Evolutionary conservation across 2,797 vertebrate species (phyloP).

Genomic region (Mallotus villosus): DNA sequence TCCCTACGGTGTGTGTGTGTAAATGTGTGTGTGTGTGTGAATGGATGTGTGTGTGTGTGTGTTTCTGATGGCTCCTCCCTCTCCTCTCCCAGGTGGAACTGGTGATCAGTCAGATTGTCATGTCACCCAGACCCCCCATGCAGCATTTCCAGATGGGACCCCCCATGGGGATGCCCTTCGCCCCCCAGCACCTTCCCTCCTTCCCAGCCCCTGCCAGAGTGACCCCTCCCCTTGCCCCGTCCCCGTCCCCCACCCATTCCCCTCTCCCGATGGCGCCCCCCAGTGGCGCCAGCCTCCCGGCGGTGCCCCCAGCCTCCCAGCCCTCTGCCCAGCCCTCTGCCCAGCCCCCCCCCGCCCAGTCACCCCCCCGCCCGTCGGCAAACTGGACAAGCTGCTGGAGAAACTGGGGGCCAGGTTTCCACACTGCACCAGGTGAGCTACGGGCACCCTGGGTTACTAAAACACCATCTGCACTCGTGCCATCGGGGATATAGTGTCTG

Average conservation of each 20-base stretch:
- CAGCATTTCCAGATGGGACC: slow-evolving; percentile 12
- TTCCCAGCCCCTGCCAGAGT: slow-evolving; percentile 16
- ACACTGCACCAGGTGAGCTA: slow-evolving; percentile 81
- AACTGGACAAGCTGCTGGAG: slow-evolving; percentile 88
- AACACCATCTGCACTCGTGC: too few relatives aligned
- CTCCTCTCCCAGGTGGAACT: slow-evolving; percentile 60
- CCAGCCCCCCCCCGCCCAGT: slow-evolving; percentile 12
- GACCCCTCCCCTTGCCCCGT: slow-evolving; percentile 12
- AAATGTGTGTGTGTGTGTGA: too few relatives aligned
- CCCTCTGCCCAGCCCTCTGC: slow-evolving; percentile 26
- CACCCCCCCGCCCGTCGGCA: slow-evolving; percentile 66
- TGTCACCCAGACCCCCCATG: slow-evolving; percentile 24
- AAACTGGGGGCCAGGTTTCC: slow-evolving; percentile 83
- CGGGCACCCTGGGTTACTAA: neutral
- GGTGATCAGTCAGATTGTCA: slow-evolving; percentile 50
- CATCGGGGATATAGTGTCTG: neutral
- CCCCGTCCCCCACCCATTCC: neutral
- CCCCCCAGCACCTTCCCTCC: slow-evolving; percentile 21
- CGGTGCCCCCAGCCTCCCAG: slow-evolving; percentile 5
- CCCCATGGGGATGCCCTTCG: slow-evolving; percentile 14
- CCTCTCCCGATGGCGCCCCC: neutral
- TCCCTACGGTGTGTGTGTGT: slow-evolving; percentile 68
- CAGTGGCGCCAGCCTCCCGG: neutral
- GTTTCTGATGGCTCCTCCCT: slow-evolving; percentile 11
- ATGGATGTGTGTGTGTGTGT: neutral